Base-by-base conservation (phyloP, 2,113 vertebrate species). In the human (Homo sapiens) region DNA sequence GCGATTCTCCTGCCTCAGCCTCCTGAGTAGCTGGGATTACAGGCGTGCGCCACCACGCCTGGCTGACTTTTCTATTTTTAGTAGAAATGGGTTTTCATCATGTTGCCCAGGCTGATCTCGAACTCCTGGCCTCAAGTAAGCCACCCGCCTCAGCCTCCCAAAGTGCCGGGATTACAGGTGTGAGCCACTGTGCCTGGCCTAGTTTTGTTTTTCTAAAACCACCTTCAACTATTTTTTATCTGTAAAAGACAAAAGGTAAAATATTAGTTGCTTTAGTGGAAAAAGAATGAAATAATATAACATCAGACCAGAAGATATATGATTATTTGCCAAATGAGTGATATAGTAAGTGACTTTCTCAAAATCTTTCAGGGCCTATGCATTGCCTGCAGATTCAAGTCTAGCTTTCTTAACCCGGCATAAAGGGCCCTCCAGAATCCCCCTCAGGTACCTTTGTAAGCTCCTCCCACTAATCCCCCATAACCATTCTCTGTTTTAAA, bases 261-360 rank as follows among this genome's bases (percentile, higher is more conserved):
- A 70, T 90, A 83, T 18, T 68, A 70, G 48, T 94, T 76, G 25
- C 80, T 48, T 30, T 68, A 30, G 12, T 59, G 18, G 27, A 61
- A 84, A 83, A 81, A 73, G n/a, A 90, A 35, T 72, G 30, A 16
- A 55, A 59, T 70, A 66, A 23, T 68, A 35, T 35, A 64, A 64
- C 16, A 52, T 55, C 30, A 90, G 86, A 73, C 55, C 48, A 89
- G 80, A 90, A 80, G 59, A 93, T 30, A 52, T 5, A 90, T 64
- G 73, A 43, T 81, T 50, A 52, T 35, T 93, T 57, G n/a, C 38
- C 68, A 88, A 52, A 64, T 82, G 64, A 88, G 17, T 92, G 66
- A 66, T 75, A 38, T 3, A 89, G 78, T 80, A 88, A 55, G 22
- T 72, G 68, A 94, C 61, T 83, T 89, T 89, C 66, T 52, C 30